phyloP scores from a whole-genome alignment of 2,888 invertebrate genomes.

The Morpho deidamia region DNA sequence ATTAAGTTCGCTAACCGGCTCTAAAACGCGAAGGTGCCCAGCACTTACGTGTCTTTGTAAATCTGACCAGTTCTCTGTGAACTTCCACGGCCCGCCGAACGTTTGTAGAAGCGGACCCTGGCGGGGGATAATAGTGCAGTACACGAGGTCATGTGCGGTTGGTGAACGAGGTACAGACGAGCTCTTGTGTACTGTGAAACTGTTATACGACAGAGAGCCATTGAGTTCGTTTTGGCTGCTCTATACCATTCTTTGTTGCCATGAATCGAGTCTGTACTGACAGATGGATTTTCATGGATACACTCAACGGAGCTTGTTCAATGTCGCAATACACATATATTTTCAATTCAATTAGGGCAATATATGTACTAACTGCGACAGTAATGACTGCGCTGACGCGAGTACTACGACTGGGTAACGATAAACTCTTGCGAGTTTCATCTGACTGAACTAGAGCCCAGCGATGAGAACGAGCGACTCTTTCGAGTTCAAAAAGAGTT shows the following conservation, averaged over 20 bases:
- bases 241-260: slow-evolving; percentile 65
- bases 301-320: slow-evolving; percentile 12
- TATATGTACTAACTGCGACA: too few species aligned
- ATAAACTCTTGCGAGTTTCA: too few species aligned
- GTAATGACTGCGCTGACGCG: too few species aligned
- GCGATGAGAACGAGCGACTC: too few species aligned
- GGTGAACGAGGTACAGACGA: slow-evolving; percentile 60
- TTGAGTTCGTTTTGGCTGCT: slow-evolving; percentile 51
- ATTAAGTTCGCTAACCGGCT: slow-evolving; percentile 49
- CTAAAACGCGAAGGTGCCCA: slow-evolving; percentile 69
- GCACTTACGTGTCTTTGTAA: slow-evolving; percentile 69
- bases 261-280: slow-evolving; percentile 65
- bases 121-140: slow-evolving; percentile 29
- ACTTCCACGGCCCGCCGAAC: slow-evolving; percentile 41
- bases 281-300: slow-evolving; percentile 44
- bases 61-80: slow-evolving; percentile 49
- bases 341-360: too few species aligned
- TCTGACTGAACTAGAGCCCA: too few species aligned
- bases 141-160: slow-evolving; percentile 31
- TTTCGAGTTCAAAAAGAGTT: too few species aligned
- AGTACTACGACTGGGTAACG: too few species aligned
- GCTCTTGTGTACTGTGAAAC: slow-evolving; percentile 69
- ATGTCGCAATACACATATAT: slow-evolving; percentile 3
- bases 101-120: slow-evolving; percentile 28
- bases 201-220: slow-evolving; percentile 69